Evolutionary conservation across 2,113 vertebrate species (phyloP), one percentile per base, ranked within the genome.

Genomic region (Burhinus oedicnemus): DNA sequence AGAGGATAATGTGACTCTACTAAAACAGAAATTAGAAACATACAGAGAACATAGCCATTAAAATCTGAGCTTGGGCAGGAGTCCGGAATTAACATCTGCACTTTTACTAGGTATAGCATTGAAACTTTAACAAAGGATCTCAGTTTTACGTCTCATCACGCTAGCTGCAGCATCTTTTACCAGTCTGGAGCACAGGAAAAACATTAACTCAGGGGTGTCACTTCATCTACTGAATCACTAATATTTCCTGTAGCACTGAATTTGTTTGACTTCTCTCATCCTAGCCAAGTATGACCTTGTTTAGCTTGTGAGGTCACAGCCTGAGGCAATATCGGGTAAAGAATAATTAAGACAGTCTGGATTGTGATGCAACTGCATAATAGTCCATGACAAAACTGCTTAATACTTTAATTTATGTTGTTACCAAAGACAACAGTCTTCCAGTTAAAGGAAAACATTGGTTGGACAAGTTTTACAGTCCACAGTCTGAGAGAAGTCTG

Each of bases 331-430:
- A 45, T 4, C 19, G 58, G 54, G 66, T 66, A 80, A 95, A 89
- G 87, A 92, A 95, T 93, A 91, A 96, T 95, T 94, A 77, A 95
- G 70, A 95, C 47, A 87, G 91, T 91, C 81, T 95, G 84, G 54
- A 91, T 42, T 85, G 57, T 89, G 89, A 95, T 85, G 95, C 77
- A 96, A 83, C 77, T 87, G 61, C 51, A 62, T 80, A 70, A 84
- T 19, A 84, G 90, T 82, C 83, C 49, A 89, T 45, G 47, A 87
- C 44, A 92, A 87, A 91, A 89, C 52, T 52, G 60, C 44, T 87
- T 89, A 91, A 86, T 84, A 38, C 76, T 58, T 92, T 52, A 83
- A 75, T 76, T 91, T 69, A 78, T 80, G 74, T 77, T 40, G 91
- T n/a, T 76, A 69, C 22, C 27, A 84, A 76, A 75, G 69, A 81